These are phyloP conservation scores for Diorhabda sublineata DNA, from an alignment of 1,140 invertebrate genomes.

Conservation along the genomic window DNA sequence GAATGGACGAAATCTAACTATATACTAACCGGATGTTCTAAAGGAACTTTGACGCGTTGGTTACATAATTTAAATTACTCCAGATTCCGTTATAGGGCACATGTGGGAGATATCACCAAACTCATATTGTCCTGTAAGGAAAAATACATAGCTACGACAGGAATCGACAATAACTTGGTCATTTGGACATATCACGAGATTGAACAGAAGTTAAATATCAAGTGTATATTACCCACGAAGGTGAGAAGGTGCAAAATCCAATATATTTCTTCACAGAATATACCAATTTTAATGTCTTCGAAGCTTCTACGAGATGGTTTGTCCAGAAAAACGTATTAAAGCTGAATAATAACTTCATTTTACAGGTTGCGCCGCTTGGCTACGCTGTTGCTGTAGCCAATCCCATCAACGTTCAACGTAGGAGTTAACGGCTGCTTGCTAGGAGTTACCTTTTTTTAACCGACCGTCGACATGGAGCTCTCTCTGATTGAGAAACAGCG, in stretches of 20 bases:
- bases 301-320: too few relatives aligned
- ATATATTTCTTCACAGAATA: too few relatives aligned
- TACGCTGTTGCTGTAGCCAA: too few relatives aligned
- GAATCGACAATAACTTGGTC: slow-evolving; percentile 14
- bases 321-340: too few relatives aligned
- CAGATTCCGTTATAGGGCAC: not conserved
- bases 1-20: slow-evolving; percentile 14
- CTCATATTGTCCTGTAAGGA: slow-evolving; percentile 15
- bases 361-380: too few relatives aligned
- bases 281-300: too few relatives aligned
- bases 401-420: too few relatives aligned
- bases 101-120: slow-evolving; percentile 10
- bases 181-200: slow-evolving; percentile 6
- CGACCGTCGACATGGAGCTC: too few relatives aligned
- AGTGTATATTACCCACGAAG: not conserved
- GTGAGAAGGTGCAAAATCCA: not conserved
- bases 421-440: too few relatives aligned
- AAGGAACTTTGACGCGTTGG: slow-evolving; percentile 10
- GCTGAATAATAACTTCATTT: too few relatives aligned
- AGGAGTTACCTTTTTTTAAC: too few relatives aligned
- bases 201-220: not conserved
- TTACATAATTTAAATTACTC: not conserved
- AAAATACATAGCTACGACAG: slow-evolving; percentile 14
- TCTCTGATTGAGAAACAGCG: too few relatives aligned
- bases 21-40: slow-evolving; percentile 21